Percentiles rank a stretch among this genome's conserved stretches.
Conservation (phyloP, 2,888 invertebrate species). For the Tholera decimalis region DNA sequence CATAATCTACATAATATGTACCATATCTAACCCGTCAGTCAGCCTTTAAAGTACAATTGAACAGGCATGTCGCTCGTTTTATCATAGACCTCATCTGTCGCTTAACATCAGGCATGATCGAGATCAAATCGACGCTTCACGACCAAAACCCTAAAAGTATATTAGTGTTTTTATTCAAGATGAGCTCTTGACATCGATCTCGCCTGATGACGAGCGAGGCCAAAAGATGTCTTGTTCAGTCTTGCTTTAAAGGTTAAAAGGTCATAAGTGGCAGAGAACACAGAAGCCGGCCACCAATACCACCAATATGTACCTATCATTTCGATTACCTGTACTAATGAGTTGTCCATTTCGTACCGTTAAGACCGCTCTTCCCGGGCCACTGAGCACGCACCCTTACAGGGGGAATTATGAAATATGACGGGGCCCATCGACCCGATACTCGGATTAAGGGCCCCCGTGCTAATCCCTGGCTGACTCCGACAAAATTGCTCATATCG, state of each 20-base stretch:
- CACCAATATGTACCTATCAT: constrained; percentile 12
- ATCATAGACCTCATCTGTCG: too few relatives aligned
- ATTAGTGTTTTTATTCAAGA: too few relatives aligned
- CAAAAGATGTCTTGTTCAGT: too few relatives aligned
- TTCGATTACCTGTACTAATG: constrained; percentile 39
- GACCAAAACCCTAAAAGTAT: background rate
- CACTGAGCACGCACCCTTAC: constrained; percentile 58
- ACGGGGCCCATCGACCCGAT: constrained; percentile 79
- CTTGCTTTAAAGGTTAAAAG: too few relatives aligned
- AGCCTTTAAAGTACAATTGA: too few relatives aligned
- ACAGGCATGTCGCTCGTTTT: too few relatives aligned
- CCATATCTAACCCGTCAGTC: too few relatives aligned
- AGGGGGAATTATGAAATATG: constrained; percentile 83
- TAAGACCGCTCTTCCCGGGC: constrained; percentile 47
- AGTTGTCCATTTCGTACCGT: constrained; percentile 36
- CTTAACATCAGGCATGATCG: too few relatives aligned
- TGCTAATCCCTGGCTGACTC: constrained; percentile 82
- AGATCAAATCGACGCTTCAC: too few relatives aligned
- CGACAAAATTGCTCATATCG: constrained; percentile 79
- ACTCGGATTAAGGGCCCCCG: constrained; percentile 78
- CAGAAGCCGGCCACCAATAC: constrained; percentile 1
- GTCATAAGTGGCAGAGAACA: too few relatives aligned
- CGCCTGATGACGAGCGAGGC: too few relatives aligned
- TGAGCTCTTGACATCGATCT: too few relatives aligned
- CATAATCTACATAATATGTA: background rate